phyloP scores from a whole-genome alignment of 1,140 invertebrate genomes.

The Brachionus calyciflorus region DNA sequence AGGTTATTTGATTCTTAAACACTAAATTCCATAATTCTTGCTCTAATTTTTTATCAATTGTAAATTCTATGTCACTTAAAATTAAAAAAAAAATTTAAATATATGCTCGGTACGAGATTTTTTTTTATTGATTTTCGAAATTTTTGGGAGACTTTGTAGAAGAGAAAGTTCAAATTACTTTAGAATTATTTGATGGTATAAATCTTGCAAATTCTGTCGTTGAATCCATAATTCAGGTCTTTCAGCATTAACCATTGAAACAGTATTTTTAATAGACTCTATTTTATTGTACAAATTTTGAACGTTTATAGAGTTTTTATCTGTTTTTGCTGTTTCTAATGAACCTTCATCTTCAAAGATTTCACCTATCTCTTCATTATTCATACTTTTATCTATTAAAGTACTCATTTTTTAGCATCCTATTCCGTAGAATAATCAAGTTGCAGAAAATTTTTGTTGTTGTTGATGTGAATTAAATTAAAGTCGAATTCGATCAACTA shows the following conservation, averaged over 20 bases:
- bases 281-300: conserved; percentile 22
- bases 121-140: background rate
- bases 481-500: too few relatives aligned
- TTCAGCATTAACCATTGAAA: conserved; percentile 1
- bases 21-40: conserved; percentile 44
- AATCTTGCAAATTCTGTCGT: conserved; percentile 34
- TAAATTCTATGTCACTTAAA: conserved; percentile 17
- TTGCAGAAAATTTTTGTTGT: too few relatives aligned
- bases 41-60: conserved; percentile 34
- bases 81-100: background rate
- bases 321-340: background rate
- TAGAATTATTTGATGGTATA: conserved; percentile 38
- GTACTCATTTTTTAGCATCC: background rate
- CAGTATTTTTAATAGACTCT: conserved; percentile 36
- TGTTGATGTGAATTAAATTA: too few relatives aligned
- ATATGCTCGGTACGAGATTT: background rate
- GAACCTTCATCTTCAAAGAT: background rate
- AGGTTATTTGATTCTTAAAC: conserved; percentile 43
- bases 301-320: background rate
- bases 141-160: too few relatives aligned
- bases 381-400: background rate
- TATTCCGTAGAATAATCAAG: background rate
- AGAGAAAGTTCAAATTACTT: too few relatives aligned
- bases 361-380: background rate
- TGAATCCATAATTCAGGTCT: conserved; percentile 41